These are phyloP conservation scores for Genyomyrus donnyi DNA, from an alignment of 2,113 vertebrate genomes.

Conservation along the genomic window DNA sequence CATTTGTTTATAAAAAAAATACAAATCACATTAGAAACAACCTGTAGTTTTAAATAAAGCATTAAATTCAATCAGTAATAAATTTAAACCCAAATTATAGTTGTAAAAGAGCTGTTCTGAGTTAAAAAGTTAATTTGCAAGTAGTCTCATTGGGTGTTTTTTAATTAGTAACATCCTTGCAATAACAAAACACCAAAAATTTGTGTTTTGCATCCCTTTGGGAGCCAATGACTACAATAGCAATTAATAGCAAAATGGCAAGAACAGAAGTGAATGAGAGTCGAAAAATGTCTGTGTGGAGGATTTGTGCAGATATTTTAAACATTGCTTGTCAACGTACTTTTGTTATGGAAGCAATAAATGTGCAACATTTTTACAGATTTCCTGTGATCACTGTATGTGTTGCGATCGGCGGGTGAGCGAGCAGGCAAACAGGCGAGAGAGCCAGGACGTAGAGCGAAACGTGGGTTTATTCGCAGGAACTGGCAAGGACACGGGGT, in stretches of 20 bases:
- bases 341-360: background rate
- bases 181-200: background rate
- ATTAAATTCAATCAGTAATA: background rate
- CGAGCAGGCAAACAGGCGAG: too few relatives aligned
- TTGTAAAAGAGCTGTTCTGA: background rate
- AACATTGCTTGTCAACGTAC: background rate
- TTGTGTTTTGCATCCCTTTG: background rate
- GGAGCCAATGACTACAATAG: background rate
- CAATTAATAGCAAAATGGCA: background rate
- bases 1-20: too few relatives aligned
- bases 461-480: too few relatives aligned
- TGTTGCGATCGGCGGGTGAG: too few relatives aligned
- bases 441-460: too few relatives aligned
- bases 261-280: background rate
- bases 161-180: background rate
- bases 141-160: background rate
- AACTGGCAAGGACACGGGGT: too few relatives aligned
- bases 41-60: background rate
- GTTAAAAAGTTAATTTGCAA: background rate
- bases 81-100: background rate
- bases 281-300: background rate
- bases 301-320: background rate
- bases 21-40: background rate
- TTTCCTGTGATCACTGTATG: background rate
- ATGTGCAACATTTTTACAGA: background rate